Base-by-base conservation (phyloP, 1,140 invertebrate species). In the Drosophila nannoptera region DNA sequence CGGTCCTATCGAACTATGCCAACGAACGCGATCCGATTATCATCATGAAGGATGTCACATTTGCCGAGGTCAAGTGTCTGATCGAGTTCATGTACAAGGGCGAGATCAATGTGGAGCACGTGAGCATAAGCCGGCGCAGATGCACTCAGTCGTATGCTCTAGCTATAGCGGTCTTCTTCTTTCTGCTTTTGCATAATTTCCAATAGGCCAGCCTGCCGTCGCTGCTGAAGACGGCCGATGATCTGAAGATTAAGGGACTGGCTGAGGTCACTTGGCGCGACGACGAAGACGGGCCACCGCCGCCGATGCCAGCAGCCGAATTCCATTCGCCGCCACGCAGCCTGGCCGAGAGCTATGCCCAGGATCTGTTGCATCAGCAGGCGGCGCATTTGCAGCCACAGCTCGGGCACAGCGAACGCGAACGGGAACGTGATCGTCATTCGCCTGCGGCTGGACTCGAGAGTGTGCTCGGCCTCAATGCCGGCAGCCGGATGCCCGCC, bases 71-170 rank as follows among this genome's bases (percentile, higher is more conserved):
- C 69, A 95, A 94, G 91, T 94, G 94, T 48, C 92, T 98, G 54
- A 94, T 98, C 56, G 95, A 97, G 87, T 98, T 97, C 89, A 98
- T 98, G 96, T 98, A 98, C 90, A 96, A 96, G 89, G 97, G 97
- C 73, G 96, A 98, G 92, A 97, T 98, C 87, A 97, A 97, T 91
- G 96, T 98, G 67, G 95, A 96, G 89, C 96, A 83, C 42, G 80
- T 83, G 9, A 76, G 80, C 73, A 11, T 0, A 22, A 0, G 8
- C 36, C 9, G 11, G 4, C 36, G 22, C 8, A 38, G 8, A 8
- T 5, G 8, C 42, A 2, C 0, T 46, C 1, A 2, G 2, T 5
- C 7, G 4, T 32, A 33, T 22, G 0, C 4, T n/a, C 9, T 52
- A 43, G 2, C 22, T n/a, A 22, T 29, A 11, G 45, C 16, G 7